These are phyloP conservation scores for Ichneumoninae sp. DNA, from an alignment of 2,888 invertebrate genomes.

Conservation along the genomic window DNA sequence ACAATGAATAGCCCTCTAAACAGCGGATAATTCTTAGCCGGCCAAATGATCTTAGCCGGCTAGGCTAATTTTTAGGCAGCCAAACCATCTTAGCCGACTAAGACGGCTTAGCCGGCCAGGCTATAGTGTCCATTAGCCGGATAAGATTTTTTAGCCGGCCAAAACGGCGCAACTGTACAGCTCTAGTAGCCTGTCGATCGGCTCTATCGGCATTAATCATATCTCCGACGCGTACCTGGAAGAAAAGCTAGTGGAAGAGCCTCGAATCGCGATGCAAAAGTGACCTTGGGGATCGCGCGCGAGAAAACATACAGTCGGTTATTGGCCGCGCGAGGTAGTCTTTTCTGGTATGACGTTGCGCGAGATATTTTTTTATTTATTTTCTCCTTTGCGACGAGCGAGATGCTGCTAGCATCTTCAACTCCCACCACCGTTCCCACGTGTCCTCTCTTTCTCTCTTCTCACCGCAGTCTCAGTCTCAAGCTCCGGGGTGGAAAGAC, in stretches of 20 bases:
- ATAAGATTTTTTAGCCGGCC: too few species aligned
- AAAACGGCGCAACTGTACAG: too few species aligned
- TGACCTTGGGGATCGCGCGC: slow-evolving; percentile 25
- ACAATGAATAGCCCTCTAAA: too few species aligned
- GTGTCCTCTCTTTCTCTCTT: not conserved
- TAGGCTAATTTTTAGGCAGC: too few species aligned
- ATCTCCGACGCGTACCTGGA: slow-evolving; percentile 33
- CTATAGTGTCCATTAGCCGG: too few species aligned
- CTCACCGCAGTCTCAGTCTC: slow-evolving; percentile 14
- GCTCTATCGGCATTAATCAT: slow-evolving; percentile 30
- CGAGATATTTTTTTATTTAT: not conserved
- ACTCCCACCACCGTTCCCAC: not conserved
- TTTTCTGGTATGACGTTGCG: slow-evolving; percentile 1
- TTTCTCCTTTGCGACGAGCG: not conserved
- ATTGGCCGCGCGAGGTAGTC: slow-evolving; percentile 18
- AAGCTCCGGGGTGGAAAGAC: slow-evolving; percentile 42
- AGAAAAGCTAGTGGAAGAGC: not conserved
- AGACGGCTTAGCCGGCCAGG: too few species aligned
- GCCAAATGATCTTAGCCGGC: too few species aligned
- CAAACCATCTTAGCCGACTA: too few species aligned
- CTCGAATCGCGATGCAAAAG: not conserved
- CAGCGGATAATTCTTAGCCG: too few species aligned
- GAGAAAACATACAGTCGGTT: slow-evolving; percentile 27
- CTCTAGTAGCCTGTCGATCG: slow-evolving; percentile 10
- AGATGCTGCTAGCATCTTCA: not conserved